Conservation (phyloP, 1,140 invertebrate species). For the Eriocheir sinensis region DNA sequence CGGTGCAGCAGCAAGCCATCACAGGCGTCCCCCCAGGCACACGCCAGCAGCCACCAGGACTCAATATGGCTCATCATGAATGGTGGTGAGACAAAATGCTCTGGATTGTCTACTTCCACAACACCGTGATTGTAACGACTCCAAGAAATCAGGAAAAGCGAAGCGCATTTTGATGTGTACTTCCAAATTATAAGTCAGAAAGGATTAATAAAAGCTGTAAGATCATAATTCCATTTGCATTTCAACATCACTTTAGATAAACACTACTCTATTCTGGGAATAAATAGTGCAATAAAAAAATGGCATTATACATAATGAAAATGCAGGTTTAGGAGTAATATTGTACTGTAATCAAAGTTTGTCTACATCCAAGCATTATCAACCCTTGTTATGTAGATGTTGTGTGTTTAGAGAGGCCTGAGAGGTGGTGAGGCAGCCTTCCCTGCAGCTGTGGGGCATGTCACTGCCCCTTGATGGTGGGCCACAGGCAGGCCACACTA, state of each 20-base stretch:
- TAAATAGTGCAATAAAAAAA: background rate
- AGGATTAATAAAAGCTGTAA: too few species aligned
- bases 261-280: too few species aligned
- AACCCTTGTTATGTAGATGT: too few species aligned
- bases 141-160: background rate
- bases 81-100: background rate
- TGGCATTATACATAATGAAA: background rate
- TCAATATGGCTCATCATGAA: too few species aligned
- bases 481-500: too few species aligned
- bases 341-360: background rate
- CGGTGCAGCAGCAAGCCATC: background rate
- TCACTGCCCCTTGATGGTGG: too few species aligned
- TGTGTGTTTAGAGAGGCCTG: too few species aligned
- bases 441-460: too few species aligned
- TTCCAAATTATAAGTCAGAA: too few species aligned
- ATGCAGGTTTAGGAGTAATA: background rate
- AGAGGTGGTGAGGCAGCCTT: background rate
- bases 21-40: background rate
- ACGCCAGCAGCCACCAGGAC: background rate
- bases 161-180: too few species aligned
- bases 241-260: too few species aligned
- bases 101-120: background rate
- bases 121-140: background rate
- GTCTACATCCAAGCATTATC: background rate
- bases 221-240: too few species aligned